These are phyloP conservation scores for Drymodes brunneopygia DNA, from an alignment of 2,113 vertebrate genomes.

Conservation along the genomic window DNA sequence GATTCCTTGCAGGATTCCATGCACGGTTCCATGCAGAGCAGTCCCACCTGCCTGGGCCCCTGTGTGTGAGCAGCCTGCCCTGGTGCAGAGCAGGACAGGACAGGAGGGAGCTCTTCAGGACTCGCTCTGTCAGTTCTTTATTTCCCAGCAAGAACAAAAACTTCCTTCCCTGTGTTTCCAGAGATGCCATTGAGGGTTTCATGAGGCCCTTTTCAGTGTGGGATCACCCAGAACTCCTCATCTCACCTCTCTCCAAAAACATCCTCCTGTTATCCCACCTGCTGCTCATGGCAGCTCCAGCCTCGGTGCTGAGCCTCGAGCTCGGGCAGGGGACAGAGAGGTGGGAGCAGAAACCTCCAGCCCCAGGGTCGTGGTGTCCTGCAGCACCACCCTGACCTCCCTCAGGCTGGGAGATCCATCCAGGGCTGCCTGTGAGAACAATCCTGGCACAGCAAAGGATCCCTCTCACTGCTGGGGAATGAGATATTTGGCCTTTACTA, in stretches of 20 bases:
- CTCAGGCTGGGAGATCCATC: too few species aligned
- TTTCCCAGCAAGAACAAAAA: neutral
- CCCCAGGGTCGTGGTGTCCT: rapidly evolving
- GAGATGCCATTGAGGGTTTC: neutral
- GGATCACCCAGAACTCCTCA: neutral
- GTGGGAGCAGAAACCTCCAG: neutral
- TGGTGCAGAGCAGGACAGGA: neutral
- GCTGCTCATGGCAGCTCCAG: rapidly evolving
- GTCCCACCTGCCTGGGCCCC: too few species aligned
- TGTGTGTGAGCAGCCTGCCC: rapidly evolving
- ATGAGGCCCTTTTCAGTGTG: too few species aligned
- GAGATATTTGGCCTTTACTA: neutral
- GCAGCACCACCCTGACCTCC: neutral
- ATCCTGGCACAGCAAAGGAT: neutral
- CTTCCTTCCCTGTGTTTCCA: neutral
- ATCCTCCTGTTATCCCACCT: rapidly evolving
- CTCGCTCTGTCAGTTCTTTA: rapidly evolving
- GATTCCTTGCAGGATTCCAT: neutral
- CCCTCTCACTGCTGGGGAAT: neutral
- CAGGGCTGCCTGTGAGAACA: neutral
- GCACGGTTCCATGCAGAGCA: neutral
- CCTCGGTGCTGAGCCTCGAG: neutral
- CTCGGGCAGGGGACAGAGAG: rapidly evolving
- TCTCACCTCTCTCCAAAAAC: neutral
- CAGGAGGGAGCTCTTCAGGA: neutral